Evolutionary conservation across 1,140 invertebrate genomes (phyloP).

Genomic region (Drosophila kohkoa): DNA sequence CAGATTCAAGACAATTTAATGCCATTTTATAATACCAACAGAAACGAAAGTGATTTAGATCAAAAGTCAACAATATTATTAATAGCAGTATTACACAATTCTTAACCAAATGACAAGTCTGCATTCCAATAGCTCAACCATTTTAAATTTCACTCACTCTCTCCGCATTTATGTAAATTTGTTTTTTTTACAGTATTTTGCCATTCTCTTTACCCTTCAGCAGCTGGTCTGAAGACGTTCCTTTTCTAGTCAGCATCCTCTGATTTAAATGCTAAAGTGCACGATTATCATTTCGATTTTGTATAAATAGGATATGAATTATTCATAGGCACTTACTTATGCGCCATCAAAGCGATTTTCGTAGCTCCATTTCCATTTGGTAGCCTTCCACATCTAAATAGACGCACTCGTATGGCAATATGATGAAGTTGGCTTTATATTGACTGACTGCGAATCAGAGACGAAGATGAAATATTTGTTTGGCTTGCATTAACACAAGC

Average conservation of each 20-base stretch:
- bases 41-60: neutral
- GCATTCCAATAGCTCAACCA: conserved; percentile 7
- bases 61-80: conserved; percentile 1
- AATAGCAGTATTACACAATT: neutral
- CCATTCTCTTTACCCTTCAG: conserved; percentile 10
- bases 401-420: conserved; percentile 52
- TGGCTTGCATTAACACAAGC: conserved; percentile 58
- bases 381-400: neutral
- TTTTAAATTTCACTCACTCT: conserved; percentile 15
- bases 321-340: conserved; percentile 79
- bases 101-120: conserved; percentile 17
- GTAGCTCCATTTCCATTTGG: conserved; percentile 47
- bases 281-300: conserved; percentile 82
- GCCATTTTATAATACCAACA: neutral
- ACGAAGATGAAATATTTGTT: conserved; percentile 50
- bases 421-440: conserved; percentile 59
- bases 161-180: conserved; percentile 54
- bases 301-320: conserved; percentile 78
- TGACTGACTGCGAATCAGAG: conserved; percentile 58
- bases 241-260: conserved; percentile 26
- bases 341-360: conserved; percentile 78
- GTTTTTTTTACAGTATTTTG: conserved; percentile 21
- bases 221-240: neutral
- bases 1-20: neutral
- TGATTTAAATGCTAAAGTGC: conserved; percentile 83